Evolutionary conservation across 2,797 vertebrate genomes (phyloP), one percentile per base, ranked within the genome.

Genomic region (Megaceryle alcyon): DNA sequence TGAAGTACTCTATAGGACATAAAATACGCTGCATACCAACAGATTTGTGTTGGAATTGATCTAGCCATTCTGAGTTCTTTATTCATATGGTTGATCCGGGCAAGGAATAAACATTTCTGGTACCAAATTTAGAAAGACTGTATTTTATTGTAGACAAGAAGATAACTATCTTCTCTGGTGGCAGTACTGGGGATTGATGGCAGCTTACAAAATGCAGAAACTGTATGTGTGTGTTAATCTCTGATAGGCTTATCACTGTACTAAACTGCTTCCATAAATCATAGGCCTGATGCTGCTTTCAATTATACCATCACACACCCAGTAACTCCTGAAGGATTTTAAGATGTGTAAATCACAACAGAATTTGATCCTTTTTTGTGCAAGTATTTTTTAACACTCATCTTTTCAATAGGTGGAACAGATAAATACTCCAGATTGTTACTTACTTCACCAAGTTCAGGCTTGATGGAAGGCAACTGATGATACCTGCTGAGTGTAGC

Each of bases 81-180:
- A 90, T 86, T 96, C 60, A 39, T 77, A 46, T 35, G 68, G 33
- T 71, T 88, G 63, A 90, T 53, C 83, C 90, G 64, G 51, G 80
- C 44, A 82, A 90, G 43, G 43, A 93, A 90, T 90, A 95, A 95
- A 92, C 81, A 93, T 94, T 91, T 88, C 88, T 92, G 35, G 49
- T 88, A 87, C 86, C 86, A 88, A 88, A 88, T 96, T 93, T 92
- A 93, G 83, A 90, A 92, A 57, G 43, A 92, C 7, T 61, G 14
- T 70, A 64, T 92, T 92, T 95, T 77, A 77, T 53, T 88, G 60
- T 82, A 86, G 92, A 84, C 2, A 9, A 82, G 90, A 86, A 90
- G 91, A 95, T 93, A 54, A 54, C 4, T 89, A 77, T 95, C 83
- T 94, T 35, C 68, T 82, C 60, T 84, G 69, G 41, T 95, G 68